Conservation (phyloP, 2,797 vertebrate species). For the Thaleichthys pacificus region DNA sequence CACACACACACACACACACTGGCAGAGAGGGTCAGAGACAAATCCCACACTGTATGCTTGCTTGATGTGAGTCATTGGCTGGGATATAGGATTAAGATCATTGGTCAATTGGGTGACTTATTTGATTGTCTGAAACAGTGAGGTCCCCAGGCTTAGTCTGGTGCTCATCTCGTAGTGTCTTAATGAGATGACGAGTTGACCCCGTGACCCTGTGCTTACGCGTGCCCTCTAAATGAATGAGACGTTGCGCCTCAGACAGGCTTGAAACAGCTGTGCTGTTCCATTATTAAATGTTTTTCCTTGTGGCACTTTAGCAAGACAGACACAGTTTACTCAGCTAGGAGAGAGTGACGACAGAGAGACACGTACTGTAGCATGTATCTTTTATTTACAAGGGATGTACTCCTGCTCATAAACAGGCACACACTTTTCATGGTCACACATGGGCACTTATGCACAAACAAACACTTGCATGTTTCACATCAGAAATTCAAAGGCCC, state of each 20-base stretch:
- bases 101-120: neutral
- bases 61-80: neutral
- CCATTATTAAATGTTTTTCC: no score
- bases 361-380: constrained; percentile 11
- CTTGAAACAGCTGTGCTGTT: no score
- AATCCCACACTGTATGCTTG: neutral
- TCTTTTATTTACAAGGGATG: constrained; percentile 23
- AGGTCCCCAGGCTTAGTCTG: neutral
- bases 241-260: neutral
- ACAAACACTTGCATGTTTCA: neutral
- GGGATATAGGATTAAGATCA: neutral
- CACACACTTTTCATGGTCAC: neutral
- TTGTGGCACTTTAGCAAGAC: constrained; percentile 9
- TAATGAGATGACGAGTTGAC: neutral
- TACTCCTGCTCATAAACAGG: neutral
- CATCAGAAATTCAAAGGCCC: neutral
- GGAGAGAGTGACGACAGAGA: constrained; percentile 23
- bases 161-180: neutral
- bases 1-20: neutral
- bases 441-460: neutral
- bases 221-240: neutral
- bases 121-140: neutral
- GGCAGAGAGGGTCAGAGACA: neutral
- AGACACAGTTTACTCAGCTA: constrained; percentile 21
- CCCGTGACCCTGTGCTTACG: neutral